Percentiles rank a stretch among this genome's conserved stretches.
Evolutionary conservation across 2,113 vertebrate species (phyloP).

Genomic region (Megatriorchis doriae): DNA sequence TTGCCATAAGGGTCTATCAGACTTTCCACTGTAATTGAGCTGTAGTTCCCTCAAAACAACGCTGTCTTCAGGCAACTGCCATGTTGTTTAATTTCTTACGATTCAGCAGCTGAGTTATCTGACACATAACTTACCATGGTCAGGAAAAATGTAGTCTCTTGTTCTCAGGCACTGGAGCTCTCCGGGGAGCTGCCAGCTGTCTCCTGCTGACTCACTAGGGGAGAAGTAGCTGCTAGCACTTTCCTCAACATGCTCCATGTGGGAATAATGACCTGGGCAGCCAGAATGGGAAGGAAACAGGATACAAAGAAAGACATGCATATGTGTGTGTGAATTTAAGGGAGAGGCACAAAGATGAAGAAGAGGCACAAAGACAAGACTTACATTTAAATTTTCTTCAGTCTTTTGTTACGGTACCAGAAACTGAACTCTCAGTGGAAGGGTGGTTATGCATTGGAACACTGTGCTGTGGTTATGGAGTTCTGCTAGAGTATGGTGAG

Average conservation of each 20-base stretch:
- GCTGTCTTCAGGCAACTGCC: background rate
- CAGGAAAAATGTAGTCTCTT: background rate
- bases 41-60: background rate
- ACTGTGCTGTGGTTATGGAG: fast-evolving
- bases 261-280: background rate
- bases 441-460: background rate
- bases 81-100: background rate
- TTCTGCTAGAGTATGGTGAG: background rate
- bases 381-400: background rate
- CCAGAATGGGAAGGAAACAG: background rate
- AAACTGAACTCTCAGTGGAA: background rate
- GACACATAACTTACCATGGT: background rate
- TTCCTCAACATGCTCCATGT: background rate
- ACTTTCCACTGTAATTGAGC: background rate
- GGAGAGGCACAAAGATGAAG: background rate
- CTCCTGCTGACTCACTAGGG: background rate
- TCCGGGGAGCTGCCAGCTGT: background rate
- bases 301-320: background rate
- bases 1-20: background rate
- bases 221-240: background rate
- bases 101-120: background rate
- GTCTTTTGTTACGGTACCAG: background rate
- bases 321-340: background rate
- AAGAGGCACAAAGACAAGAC: background rate
- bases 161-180: background rate